Percentiles rank a stretch among this genome's conserved stretches.
Conservation (phyloP, 1,140 invertebrate species). For the Sarcophaga bullata region DNA sequence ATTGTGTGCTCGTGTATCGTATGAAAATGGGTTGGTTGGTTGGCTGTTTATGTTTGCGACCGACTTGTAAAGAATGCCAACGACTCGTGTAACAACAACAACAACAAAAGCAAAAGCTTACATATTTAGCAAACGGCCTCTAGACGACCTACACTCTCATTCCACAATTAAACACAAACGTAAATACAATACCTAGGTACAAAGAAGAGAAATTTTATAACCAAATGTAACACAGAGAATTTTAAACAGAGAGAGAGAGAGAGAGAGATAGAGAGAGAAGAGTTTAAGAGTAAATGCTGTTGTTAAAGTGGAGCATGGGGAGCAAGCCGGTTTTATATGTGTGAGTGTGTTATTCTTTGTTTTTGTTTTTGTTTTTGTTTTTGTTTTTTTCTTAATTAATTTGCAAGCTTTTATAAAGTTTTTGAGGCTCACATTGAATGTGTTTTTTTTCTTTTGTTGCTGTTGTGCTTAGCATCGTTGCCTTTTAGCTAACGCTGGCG, state of each 20-base stretch:
- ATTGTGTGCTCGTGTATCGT: too few species aligned
- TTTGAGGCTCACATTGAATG: background rate
- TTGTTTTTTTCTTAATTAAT: background rate
- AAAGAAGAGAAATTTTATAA: too few species aligned
- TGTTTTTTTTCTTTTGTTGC: background rate
- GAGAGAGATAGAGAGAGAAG: background rate
- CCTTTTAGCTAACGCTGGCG: background rate
- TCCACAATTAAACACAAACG: background rate
- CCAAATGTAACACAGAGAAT: too few species aligned
- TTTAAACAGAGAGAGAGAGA: background rate
- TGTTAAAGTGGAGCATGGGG: slow-evolving; percentile 19
- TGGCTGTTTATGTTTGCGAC: background rate
- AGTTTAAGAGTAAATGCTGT: background rate
- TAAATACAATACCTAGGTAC: too few species aligned
- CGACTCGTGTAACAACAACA: background rate
- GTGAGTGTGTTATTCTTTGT: background rate
- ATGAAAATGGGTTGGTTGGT: background rate
- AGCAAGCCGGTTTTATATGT: slow-evolving; percentile 21
- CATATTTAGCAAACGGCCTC: slow-evolving; percentile 56
- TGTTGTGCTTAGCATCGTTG: background rate
- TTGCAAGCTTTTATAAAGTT: slow-evolving; percentile 1
- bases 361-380: background rate
- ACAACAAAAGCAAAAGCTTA: background rate
- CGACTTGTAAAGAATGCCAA: background rate
- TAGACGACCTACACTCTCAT: slow-evolving; percentile 63